Evolutionary conservation across 30 jellyfish, hydroid and myxozoan genomes (phyloP).

Genomic region (Aurelia aurita): DNA sequence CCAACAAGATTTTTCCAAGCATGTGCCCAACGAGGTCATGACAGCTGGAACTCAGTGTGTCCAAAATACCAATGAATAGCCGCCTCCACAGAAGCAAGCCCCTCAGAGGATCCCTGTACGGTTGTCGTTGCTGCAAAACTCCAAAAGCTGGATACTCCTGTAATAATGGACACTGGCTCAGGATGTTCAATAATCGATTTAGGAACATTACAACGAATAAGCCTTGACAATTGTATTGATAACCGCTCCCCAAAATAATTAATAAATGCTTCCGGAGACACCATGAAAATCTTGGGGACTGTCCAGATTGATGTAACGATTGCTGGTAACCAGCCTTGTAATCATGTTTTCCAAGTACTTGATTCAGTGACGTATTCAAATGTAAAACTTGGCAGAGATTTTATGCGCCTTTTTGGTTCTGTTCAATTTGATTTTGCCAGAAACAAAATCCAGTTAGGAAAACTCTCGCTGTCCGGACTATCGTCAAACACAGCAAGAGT

Average conservation of each 20-base stretch:
- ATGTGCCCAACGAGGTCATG: conserved; percentile 79
- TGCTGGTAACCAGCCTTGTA: conserved; percentile 31
- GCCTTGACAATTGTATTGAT: conserved; percentile 35
- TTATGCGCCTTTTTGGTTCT: too few species aligned
- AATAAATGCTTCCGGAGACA: conserved; percentile 67
- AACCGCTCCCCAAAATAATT: conserved; percentile 29
- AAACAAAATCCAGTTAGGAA: too few species aligned
- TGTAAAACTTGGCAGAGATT: conserved; percentile 42
- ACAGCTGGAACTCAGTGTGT: conserved; percentile 49
- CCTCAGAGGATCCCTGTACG: conserved; percentile 8
- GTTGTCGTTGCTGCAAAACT: conserved; percentile 62
- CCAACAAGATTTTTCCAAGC: conserved; percentile 81
- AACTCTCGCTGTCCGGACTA: too few species aligned
- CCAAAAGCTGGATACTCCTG: conserved; percentile 41
- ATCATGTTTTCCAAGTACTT: neutral
- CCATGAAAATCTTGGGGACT: conserved; percentile 48
- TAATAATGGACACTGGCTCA: conserved; percentile 54
- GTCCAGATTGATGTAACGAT: conserved; percentile 11
- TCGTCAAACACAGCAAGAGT: too few species aligned
- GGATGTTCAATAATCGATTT: conserved; percentile 49
- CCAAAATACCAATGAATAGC: conserved; percentile 70
- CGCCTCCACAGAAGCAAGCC: conserved; percentile 23
- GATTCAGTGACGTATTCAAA: conserved; percentile 23
- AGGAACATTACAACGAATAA: conserved; percentile 51
- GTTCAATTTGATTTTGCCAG: too few species aligned